These are phyloP conservation scores for Didymodactylos carnosus DNA, from an alignment of 2,888 invertebrate genomes.

Conservation along the genomic window DNA sequence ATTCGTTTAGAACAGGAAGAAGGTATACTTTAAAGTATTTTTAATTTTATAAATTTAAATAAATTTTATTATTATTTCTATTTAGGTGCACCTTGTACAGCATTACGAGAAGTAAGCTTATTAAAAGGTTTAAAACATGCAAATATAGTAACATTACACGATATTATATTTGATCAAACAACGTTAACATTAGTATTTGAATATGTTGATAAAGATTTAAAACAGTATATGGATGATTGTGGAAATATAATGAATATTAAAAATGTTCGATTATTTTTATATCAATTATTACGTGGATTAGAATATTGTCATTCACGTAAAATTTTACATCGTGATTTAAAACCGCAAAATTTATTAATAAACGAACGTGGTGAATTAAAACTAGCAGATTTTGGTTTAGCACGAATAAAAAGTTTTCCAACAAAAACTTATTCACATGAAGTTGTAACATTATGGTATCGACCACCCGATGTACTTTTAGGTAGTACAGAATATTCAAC, in stretches of 20 bases:
- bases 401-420: slow-evolving; percentile 38
- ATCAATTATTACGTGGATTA: slow-evolving; percentile 46
- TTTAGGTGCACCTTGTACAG: slow-evolving; percentile 76
- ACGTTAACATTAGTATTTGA: slow-evolving; percentile 98
- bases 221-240: slow-evolving; percentile 49
- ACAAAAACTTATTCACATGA: slow-evolving; percentile 41
- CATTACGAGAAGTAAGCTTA: slow-evolving; percentile 91
- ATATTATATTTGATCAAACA: slow-evolving; percentile 92
- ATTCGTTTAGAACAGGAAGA: slow-evolving; percentile 96
- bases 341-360: slow-evolving; percentile 46
- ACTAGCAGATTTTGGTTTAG: slow-evolving; percentile 40
- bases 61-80: not conserved
- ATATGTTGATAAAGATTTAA: slow-evolving; percentile 58
- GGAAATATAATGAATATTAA: slow-evolving; percentile 52
- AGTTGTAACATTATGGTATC: slow-evolving; percentile 40
- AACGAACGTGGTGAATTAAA: slow-evolving; percentile 46
- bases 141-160: slow-evolving; percentile 88
- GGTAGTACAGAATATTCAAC: slow-evolving; percentile 39
- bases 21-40: slow-evolving; percentile 32
- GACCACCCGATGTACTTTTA: slow-evolving; percentile 39
- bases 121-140: slow-evolving; percentile 94
- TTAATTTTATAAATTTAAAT: not conserved
- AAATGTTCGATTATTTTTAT: slow-evolving; percentile 42
- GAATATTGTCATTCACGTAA: slow-evolving; percentile 45
- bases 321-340: slow-evolving; percentile 45